Evolutionary conservation across 2,888 invertebrate species (phyloP), one percentile per base, ranked within the genome.

Genomic region (Hypercompe scribonia): DNA sequence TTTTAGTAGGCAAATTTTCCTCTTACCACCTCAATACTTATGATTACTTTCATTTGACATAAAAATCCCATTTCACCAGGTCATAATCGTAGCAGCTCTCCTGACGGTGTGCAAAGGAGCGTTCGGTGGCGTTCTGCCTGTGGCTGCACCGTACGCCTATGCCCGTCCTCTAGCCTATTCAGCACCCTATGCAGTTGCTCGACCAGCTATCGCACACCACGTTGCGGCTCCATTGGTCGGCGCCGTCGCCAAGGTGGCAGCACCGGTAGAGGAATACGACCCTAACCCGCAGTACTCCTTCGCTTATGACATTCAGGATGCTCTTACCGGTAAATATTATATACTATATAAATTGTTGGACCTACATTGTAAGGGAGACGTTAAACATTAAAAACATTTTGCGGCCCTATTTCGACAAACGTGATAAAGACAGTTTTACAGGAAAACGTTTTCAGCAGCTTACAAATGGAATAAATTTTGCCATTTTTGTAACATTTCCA

Each of bases 251-350:
- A 91, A 89, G 75, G 90, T 96, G 0, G 92, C 91, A 0, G 91
- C 94, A 3, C 93, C 95, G 0, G 96, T 96, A 15, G 96, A 96
- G 31, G 96, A 96, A 64, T 96, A 96, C 87, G 96, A 96, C 84
- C 96, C 96, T 4, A 96, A 96, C 86, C 97, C 97, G 13, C 97
- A 97, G 89, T 97, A 97, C 87, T 96, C 96, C 42, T 97, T 96
- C 90, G 97, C 97, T 61, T 97, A 97, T 87, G 97, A 97, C 83
- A 97, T 97, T 78, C 96, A 97, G 87, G 97, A 97, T 89, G 96
- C 96, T 69, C 86, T 97, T 36, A 97, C 97, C 79, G 97, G 97
- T 88, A 92, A 96, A 89, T 95, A 24, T 13, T 39, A n/a, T 50
- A 1, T 18, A n/a, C 0, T 21, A 13, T 65, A 13, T 36, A 18